Percentiles rank a stretch among this genome's conserved stretches.
These are phyloP conservation scores for Xiphias gladius DNA, from an alignment of 2,113 vertebrate species.

Conservation along the genomic window DNA sequence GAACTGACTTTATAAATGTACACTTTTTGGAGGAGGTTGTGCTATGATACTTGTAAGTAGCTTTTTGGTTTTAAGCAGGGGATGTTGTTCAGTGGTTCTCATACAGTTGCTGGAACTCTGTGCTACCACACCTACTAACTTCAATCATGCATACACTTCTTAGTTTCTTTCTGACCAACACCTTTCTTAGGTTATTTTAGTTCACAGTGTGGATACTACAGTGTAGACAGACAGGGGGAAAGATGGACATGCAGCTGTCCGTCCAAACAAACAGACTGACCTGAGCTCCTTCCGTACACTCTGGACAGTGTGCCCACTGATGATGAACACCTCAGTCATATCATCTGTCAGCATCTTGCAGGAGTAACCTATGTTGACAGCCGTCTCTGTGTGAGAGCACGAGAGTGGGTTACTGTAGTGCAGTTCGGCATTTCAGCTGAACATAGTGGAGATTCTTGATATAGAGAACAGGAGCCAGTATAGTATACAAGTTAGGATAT, in stretches of 20 bases:
- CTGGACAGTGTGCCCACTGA: slow-evolving; percentile 92
- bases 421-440: background rate
- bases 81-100: slow-evolving; percentile 17
- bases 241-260: background rate
- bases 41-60: background rate
- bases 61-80: background rate
- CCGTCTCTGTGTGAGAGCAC: slow-evolving; percentile 86
- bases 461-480: background rate
- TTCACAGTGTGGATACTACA: background rate
- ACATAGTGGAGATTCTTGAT: background rate
- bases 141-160: slow-evolving; percentile 26
- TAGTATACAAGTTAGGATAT: too few relatives aligned
- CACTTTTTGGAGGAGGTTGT: too few relatives aligned
- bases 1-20: too few relatives aligned
- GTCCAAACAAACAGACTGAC: slow-evolving; percentile 81
- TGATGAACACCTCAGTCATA: slow-evolving; percentile 92
- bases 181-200: background rate
- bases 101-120: background rate
- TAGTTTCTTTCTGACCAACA: background rate
- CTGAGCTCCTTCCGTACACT: slow-evolving; percentile 93
- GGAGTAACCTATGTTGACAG: slow-evolving; percentile 95
- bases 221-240: background rate
- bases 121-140: slow-evolving; percentile 7
- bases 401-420: background rate
- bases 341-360: slow-evolving; percentile 97